phyloP scores from a whole-genome alignment of 1,140 invertebrate species.

The Aphidius gifuensis region DNA sequence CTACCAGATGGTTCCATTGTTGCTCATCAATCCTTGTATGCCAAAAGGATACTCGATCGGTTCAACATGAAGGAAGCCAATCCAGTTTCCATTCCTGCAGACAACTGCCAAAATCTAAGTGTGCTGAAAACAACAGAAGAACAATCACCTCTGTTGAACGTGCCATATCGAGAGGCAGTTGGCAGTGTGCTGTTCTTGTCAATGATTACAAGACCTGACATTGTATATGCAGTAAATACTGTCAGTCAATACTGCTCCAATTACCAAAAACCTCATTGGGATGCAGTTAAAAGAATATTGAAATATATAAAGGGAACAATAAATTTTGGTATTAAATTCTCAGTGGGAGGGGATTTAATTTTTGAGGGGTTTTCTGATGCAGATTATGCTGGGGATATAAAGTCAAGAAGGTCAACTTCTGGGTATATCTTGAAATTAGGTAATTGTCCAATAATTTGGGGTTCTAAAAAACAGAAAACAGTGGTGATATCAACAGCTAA shows the following conservation, averaged over 20 bases:
- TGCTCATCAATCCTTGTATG: constrained; percentile 39
- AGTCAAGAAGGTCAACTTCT: constrained; percentile 28
- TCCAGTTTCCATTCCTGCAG: background rate
- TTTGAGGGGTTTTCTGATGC: constrained; percentile 37
- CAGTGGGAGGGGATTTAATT: constrained; percentile 19
- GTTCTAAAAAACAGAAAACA: constrained; percentile 45
- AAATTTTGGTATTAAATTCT: background rate
- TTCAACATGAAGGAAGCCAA: constrained; percentile 26
- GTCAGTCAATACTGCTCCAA: constrained; percentile 1
- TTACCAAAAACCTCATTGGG: background rate
- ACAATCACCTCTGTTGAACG: background rate
- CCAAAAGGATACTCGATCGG: constrained; percentile 38
- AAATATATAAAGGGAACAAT: constrained; percentile 4
- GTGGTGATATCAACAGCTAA: constrained; percentile 52
- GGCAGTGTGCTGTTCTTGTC: constrained; percentile 8
- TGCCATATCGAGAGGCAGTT: constrained; percentile 10
- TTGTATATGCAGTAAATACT: background rate
- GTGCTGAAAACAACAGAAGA: background rate
- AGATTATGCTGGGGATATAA: constrained; percentile 41
- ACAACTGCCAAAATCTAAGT: background rate
- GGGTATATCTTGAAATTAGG: constrained; percentile 40
- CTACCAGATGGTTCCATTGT: constrained; percentile 27
- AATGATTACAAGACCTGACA: constrained; percentile 12
- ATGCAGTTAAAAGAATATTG: background rate
- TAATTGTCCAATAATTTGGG: constrained; percentile 43